Evolutionary conservation across 2,797 vertebrate species (phyloP).

Genomic region (Peromyscus attwateri): DNA sequence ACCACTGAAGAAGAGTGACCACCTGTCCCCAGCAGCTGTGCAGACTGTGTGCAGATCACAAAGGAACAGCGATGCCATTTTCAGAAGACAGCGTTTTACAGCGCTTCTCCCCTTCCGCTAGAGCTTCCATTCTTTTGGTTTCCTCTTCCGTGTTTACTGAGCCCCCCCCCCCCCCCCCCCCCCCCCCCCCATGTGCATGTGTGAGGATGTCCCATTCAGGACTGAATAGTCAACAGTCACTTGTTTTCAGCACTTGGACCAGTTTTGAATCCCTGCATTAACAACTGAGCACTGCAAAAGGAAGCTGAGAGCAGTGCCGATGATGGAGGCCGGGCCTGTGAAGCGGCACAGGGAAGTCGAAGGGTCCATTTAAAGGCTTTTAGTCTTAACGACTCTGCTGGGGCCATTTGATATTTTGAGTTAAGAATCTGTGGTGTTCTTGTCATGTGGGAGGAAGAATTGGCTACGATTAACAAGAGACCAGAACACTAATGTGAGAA

Average conservation of each 20-base stretch:
- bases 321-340: not conserved
- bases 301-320: not conserved
- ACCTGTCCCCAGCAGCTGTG: not conserved
- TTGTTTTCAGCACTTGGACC: not conserved
- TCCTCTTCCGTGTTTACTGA: not conserved
- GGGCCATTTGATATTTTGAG: not conserved
- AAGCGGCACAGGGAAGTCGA: not conserved
- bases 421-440: not conserved
- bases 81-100: not conserved
- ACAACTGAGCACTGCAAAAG: not conserved
- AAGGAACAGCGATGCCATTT: rapidly evolving
- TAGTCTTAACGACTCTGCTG: not conserved
- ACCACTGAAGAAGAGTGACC: not conserved
- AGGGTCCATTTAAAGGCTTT: not conserved
- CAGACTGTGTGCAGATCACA: not conserved
- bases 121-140: not conserved
- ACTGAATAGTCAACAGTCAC: not conserved
- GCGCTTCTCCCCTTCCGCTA: not conserved
- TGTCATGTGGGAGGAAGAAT: not conserved
- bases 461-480: not conserved
- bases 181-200: too few species aligned
- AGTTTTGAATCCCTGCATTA: not conserved
- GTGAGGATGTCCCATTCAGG: not conserved
- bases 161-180: too few species aligned
- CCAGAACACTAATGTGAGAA: not conserved